Base-by-base conservation (phyloP, 1,140 invertebrate genomes). In the Euborellia annulipes region DNA sequence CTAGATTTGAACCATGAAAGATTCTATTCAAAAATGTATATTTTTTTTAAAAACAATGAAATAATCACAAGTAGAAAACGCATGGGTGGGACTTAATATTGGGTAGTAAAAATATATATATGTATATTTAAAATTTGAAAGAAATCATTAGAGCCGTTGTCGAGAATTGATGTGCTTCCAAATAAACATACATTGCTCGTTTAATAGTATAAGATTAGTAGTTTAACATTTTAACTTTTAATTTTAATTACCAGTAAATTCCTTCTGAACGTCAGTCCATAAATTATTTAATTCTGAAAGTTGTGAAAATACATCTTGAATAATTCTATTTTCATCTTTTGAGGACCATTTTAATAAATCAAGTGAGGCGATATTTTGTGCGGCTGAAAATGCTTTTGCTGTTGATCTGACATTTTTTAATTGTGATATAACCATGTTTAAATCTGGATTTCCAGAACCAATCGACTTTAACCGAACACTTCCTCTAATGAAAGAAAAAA, bases 361-460 rank as follows among this genome's bases (percentile, higher is more conserved):
- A 55, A 70, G 64, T 30, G 65, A 57, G 22, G 67, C 62, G 21
- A 62, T 60, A 37, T 60, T 63, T 50, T 73, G 69, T 36, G 70
- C 66, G 46, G 55, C 57, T 48, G 64, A 62, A 46, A 70, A 66
- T 16, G 61, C 59, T 54, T 69, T 66, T 11, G 64, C 57, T 20
- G 62, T 57, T 34, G 61, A 59, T 44, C 65, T 56, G 16, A 70
- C 59, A 54, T 71, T 67, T 51, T 65, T 63, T 18, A 72, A 52
- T 54, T 73, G 68, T 16, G 68, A 72, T 42, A 74, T 61, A 14
- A 73, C 59, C 46, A 74, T 62, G 49, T 69, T 67, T 2, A 74
- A 57, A 46, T 70, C 65, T 44, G 57, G 53, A 54, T 72, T 68
- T 2, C 67, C 64, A 51, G 61, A 63, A 41, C 67, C 62, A 17